A percentile compares a stretch with the other conserved stretches of the same genome.
Evolutionary conservation across 1,140 invertebrate genomes (phyloP).

Genomic region (Drosophila obscura): DNA sequence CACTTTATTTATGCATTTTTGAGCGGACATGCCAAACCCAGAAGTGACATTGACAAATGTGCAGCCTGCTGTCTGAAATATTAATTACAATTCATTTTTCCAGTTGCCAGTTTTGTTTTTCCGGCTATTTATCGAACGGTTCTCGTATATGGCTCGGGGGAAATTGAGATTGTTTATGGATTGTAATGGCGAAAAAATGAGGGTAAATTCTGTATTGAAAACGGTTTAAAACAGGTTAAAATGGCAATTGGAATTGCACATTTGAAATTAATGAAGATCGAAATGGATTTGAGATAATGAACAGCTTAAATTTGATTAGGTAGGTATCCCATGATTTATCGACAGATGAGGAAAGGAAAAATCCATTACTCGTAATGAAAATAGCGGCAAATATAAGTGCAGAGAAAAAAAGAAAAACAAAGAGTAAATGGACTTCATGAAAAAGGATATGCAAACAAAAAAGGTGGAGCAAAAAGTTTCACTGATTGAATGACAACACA

Average conservation of each 20-base stretch:
- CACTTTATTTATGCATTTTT: constrained; percentile 54
- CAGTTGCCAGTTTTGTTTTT: background rate
- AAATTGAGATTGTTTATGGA: constrained; percentile 4
- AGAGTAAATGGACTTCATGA: background rate
- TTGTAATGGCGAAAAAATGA: background rate
- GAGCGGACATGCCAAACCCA: constrained; percentile 14
- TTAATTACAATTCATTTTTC: constrained; percentile 44
- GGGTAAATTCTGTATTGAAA: background rate
- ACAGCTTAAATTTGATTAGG: too few species aligned
- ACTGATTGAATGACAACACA: constrained; percentile 17
- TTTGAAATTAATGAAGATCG: too few species aligned
- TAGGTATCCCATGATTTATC: too few species aligned
- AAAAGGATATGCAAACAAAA: constrained; percentile 15
- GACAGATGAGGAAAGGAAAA: too few species aligned
- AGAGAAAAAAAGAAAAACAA: background rate
- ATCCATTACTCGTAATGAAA: too few species aligned
- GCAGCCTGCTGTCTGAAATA: constrained; percentile 24
- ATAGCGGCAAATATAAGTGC: background rate
- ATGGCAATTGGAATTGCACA: too few species aligned
- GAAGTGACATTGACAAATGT: constrained; percentile 32
- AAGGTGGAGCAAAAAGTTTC: constrained; percentile 14
- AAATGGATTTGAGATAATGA: too few species aligned
- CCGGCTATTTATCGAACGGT: constrained; percentile 1
- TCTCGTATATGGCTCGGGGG: background rate
- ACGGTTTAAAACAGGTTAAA: too few species aligned